Conservation (phyloP, 2,113 vertebrate species). For the Tyrannus savana region DNA sequence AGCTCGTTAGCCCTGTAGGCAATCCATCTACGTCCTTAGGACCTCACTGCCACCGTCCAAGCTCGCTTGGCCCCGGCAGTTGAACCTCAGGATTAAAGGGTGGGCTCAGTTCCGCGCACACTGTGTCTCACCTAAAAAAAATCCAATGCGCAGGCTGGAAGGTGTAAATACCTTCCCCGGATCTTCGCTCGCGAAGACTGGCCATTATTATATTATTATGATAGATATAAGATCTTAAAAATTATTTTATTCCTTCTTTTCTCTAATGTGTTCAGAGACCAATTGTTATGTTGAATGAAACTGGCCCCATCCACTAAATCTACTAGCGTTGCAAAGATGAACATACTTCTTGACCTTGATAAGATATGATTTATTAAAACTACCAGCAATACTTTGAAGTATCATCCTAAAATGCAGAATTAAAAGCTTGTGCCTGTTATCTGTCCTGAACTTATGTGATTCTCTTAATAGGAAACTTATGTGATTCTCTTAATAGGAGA, state of each 20-base stretch:
- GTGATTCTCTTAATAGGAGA: background rate
- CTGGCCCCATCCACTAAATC: background rate
- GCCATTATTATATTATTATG: too few relatives aligned
- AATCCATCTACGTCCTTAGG: too few relatives aligned
- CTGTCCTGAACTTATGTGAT: background rate
- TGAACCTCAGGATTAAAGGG: too few relatives aligned
- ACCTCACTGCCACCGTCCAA: too few relatives aligned
- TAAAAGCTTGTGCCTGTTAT: background rate
- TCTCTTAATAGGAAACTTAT: background rate
- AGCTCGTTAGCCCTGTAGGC: too few relatives aligned
- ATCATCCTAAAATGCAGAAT: background rate
- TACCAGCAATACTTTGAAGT: background rate
- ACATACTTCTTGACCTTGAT: background rate
- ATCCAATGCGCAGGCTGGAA: too few relatives aligned
- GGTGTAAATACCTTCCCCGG: too few relatives aligned
- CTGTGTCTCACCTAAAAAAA: too few relatives aligned
- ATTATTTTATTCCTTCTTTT: background rate
- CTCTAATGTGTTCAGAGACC: background rate
- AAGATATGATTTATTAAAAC: background rate
- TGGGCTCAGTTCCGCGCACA: too few relatives aligned
- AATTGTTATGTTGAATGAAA: background rate
- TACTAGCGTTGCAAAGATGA: background rate
- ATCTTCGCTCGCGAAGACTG: too few relatives aligned
- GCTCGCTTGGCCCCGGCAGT: too few relatives aligned
- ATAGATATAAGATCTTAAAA: background rate